Evolutionary conservation across 2,888 invertebrate genomes (phyloP), one percentile per base, ranked within the genome.

Genomic region (Scotopteryx bipunctaria): DNA sequence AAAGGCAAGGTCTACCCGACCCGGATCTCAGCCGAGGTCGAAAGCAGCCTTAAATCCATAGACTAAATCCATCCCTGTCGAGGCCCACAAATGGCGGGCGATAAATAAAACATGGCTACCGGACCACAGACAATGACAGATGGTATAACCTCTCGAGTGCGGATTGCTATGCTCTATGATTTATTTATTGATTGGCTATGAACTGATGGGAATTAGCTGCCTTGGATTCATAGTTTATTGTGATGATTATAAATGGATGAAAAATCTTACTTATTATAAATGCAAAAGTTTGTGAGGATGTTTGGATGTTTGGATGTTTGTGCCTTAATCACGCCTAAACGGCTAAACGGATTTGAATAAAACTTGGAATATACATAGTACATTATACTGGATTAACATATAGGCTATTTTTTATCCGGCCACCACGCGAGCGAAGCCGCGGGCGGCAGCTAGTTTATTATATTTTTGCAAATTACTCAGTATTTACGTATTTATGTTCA

Each of bases 121-220:
- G 37, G 49, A 46, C 57, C 57, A 59, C 49, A 40, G 62, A 62
- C 62, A 62, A 59, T 62, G 61, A 62, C 59, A 57, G 61, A 62
- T 62, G 51, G 57, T 25, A 48, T 55, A 55, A 59, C 55, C 61
- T 55, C 50, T 32, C 23, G 35, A 33, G 49, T 29, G 32, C 23
- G 38, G 29, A 50, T 43, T 41, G 51, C n/a, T n/a, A n/a, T n/a
- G n/a, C 45, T 48, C 54, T 40, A 53, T 49, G 49, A 46, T 50
- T 55, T 49, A 54, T 54, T 54, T 55, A 55, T 55, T 49, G 33
- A 49, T 54, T 31, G 49, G 31, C 33, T 23, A 40, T 38, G 38
- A 40, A 38, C 17, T 4, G 19, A 19, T 5, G 25, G 25, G 6
- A 25, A 25, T 27, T 11, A 27, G 11, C 27, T 27, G 1, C 11